Conservation (phyloP, 2,888 invertebrate genomes). For the Ochropleura plecta region DNA sequence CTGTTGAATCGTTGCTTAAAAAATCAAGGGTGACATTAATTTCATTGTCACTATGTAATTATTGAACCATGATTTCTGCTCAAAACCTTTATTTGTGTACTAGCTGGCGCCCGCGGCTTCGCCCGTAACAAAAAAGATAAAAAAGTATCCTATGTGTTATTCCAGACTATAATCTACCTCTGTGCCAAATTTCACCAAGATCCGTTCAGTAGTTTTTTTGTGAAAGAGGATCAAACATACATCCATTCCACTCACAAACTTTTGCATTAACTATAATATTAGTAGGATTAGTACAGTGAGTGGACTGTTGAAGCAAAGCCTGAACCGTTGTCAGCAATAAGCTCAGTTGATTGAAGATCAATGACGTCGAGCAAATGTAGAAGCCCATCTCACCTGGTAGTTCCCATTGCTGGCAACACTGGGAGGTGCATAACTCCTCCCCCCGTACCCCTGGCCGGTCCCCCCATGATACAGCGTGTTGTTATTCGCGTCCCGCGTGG, state of each 20-base stretch:
- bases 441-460: slow-evolving; percentile 77
- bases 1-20: neutral
- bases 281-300: neutral
- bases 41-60: neutral
- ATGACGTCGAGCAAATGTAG: neutral
- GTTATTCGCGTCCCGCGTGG: slow-evolving; percentile 91
- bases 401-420: slow-evolving; percentile 77
- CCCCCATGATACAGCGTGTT: slow-evolving; percentile 89
- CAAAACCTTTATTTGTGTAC: neutral
- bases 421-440: slow-evolving; percentile 82
- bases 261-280: too few relatives aligned
- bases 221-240: too few relatives aligned
- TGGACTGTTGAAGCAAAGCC: neutral
- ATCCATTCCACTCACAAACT: too few relatives aligned
- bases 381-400: slow-evolving; percentile 78
- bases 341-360: neutral
- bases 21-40: neutral
- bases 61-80: neutral
- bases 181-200: too few relatives aligned
- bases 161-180: too few relatives aligned
- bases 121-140: too few relatives aligned
- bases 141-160: too few relatives aligned
- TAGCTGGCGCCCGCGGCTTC: too few relatives aligned
- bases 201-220: too few relatives aligned
- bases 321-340: neutral